phyloP scores from a whole-genome alignment of 2,797 vertebrate genomes.

The Hipposideros larvatus region DNA sequence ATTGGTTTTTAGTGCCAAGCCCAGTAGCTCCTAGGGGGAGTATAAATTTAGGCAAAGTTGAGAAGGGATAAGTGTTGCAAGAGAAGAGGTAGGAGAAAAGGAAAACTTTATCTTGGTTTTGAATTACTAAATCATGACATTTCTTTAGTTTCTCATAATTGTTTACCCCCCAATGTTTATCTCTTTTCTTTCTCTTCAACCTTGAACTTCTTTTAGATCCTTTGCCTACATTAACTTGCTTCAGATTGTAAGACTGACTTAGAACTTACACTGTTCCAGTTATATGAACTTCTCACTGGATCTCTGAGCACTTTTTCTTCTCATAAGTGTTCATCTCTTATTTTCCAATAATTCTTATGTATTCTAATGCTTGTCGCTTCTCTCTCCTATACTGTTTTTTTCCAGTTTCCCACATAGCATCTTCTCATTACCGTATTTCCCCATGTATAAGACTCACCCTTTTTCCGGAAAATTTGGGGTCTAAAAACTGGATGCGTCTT shows the following conservation, averaged over 20 bases:
- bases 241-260: conserved; percentile 11
- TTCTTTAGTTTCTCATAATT: neutral
- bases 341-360: neutral
- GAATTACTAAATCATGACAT: conserved; percentile 8
- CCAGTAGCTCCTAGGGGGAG: neutral
- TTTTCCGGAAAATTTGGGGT: no score
- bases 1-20: conserved; percentile 1
- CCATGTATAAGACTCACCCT: no score
- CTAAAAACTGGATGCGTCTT: no score
- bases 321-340: neutral
- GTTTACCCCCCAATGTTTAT: neutral
- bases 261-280: neutral
- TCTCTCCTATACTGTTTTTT: neutral
- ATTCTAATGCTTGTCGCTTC: neutral
- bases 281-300: neutral
- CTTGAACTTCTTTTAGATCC: neutral
- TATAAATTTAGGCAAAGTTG: conserved; percentile 57
- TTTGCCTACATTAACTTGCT: conserved; percentile 6
- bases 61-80: neutral
- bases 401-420: neutral
- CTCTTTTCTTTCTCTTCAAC: neutral
- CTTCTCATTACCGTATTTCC: neutral
- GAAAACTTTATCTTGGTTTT: conserved; percentile 12
- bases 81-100: neutral
- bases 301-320: neutral